These are phyloP conservation scores for Xenus cinereus DNA, from an alignment of 2,113 vertebrate species.

Conservation along the genomic window DNA sequence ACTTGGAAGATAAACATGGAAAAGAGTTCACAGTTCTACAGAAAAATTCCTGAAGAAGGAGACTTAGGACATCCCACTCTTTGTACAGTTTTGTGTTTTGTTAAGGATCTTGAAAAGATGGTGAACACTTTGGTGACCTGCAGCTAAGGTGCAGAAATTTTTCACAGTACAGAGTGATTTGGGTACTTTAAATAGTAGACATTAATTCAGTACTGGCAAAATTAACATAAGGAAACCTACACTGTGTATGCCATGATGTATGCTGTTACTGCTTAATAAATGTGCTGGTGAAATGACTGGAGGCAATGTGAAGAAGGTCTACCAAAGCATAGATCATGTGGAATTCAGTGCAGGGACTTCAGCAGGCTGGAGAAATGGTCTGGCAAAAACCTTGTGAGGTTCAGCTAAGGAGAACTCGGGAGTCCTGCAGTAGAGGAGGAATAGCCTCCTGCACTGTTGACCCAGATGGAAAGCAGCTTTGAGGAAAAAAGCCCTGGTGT, in stretches of 20 bases:
- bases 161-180: not conserved
- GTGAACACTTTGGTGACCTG: not conserved
- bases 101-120: not conserved
- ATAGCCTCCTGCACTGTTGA: not conserved
- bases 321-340: accelerated
- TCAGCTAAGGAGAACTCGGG: not conserved
- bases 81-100: not conserved
- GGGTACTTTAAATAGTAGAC: not conserved
- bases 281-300: not conserved
- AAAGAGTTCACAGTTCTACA: not conserved
- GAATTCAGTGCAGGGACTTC: not conserved
- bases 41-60: not conserved
- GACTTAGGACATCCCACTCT: not conserved
- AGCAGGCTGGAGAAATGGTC: not conserved
- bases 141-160: not conserved
- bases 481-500: not conserved
- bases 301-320: not conserved
- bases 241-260: not conserved
- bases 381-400: not conserved
- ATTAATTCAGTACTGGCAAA: not conserved
- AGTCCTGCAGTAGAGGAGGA: not conserved
- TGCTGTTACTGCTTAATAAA: not conserved
- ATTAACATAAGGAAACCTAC: not conserved
- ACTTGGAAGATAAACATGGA: not conserved
- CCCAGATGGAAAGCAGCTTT: not conserved